Evolutionary conservation across 2,113 vertebrate species (phyloP).

Genomic region (Gambusia holbrooki): DNA sequence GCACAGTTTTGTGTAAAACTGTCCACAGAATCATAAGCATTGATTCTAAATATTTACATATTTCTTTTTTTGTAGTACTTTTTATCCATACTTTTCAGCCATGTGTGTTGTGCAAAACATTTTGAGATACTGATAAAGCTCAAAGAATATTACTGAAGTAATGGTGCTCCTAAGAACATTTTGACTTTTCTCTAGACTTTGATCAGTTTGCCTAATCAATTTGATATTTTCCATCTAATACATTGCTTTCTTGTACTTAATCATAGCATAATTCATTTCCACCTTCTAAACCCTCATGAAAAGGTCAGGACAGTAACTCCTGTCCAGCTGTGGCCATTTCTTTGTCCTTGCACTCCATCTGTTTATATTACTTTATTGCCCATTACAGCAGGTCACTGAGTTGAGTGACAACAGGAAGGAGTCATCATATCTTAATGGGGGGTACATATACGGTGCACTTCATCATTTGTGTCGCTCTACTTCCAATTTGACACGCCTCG

Average conservation of each 20-base stretch:
- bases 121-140: no score
- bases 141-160: no score
- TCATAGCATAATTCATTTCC: neutral
- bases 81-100: no score
- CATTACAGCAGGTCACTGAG: neutral
- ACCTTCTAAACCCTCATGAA: constrained; percentile 13
- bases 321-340: constrained; percentile 39
- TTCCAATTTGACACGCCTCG: neutral
- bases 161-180: no score
- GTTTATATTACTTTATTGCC: constrained; percentile 1
- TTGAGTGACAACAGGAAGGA: neutral
- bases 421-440: neutral
- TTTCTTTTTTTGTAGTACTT: no score
- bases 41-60: no score
- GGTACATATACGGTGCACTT: neutral
- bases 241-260: neutral
- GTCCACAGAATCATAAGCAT: no score
- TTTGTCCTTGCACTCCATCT: constrained; percentile 40
- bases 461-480: constrained; percentile 8
- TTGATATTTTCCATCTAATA: constrained; percentile 46
- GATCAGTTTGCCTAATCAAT: constrained; percentile 8
- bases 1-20: neutral
- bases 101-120: no score
- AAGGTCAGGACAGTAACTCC: constrained; percentile 53
- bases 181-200: neutral